Evolutionary conservation across 1,140 invertebrate genomes (phyloP), one percentile per base, ranked within the genome.

Genomic region (Aethina tumida): DNA sequence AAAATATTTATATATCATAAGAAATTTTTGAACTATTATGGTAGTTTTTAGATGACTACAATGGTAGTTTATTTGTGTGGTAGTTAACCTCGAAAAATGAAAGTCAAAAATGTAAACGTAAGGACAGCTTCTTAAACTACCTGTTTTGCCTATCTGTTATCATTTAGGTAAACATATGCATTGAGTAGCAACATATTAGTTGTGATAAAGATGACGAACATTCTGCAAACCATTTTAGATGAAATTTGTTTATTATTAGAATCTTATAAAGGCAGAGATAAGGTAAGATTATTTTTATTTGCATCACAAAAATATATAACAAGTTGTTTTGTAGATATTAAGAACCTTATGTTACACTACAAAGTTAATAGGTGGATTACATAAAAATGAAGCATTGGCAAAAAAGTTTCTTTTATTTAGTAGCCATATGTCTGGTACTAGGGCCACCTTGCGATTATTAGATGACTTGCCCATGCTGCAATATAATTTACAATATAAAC

Each of bases 391-490:
- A 8, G 58, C 66, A 14, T 55, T 64, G 19, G 63, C 71, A 2
- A 62, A 66, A 16, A 75, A 74, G 40, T 70, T 80, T 12, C 63
- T 66, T 29, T 68, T 55, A 18, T 66, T 84, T 46, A 69, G 76
- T 41, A 73, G 69, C 5, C 70, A 79, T 51, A 67, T 87, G 49
- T 78, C 77, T 25, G 69, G 63, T 5, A 77, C 77, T 36, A 62
- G 84, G 47, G 70, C 76, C 2, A 73, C 79, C 24, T 58, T 85
- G 21, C 65, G 84, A 41, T 64, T 88, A 21, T 73, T 87, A 31
- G 82, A 86, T 66, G 82, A 85, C 49, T 66, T 84, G 46, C 75
- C 81, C 5, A 77, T 77, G 66, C 59, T 84, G 36, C 65, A 72
- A 50, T 70, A 70, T 45, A 70, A 69, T 5, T 47, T 79, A 20